Evolutionary conservation across 2,113 vertebrate species (phyloP).

Genomic region (Gasterosteus nipponicus): DNA sequence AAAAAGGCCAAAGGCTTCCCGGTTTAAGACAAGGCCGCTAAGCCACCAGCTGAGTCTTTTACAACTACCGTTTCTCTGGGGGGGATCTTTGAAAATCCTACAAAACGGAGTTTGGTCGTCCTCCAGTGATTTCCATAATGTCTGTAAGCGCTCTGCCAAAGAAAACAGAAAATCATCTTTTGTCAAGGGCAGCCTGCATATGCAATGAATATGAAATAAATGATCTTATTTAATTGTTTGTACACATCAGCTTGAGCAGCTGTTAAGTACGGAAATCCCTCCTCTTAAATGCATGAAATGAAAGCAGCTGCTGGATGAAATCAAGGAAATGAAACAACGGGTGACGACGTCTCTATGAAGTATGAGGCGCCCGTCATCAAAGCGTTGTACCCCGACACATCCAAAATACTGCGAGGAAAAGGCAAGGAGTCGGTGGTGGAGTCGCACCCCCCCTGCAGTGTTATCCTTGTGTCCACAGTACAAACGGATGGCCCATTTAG

Average conservation of each 20-base stretch:
- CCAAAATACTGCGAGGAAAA: constrained; percentile 15
- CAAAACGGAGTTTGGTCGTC: constrained; percentile 13
- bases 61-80: neutral
- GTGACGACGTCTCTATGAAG: constrained; percentile 14
- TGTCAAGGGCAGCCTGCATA: neutral
- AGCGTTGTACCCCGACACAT: neutral
- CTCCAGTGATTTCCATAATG: constrained; percentile 27
- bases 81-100: constrained; percentile 13
- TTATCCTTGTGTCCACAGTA: neutral
- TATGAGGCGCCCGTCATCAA: neutral
- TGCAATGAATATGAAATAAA: constrained; percentile 6
- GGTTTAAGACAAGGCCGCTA: constrained; percentile 31
- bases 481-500: neutral
- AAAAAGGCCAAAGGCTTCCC: constrained; percentile 10
- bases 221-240: constrained; percentile 14
- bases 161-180: neutral
- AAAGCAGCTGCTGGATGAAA: constrained; percentile 21
- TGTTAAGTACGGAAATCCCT: constrained; percentile 6
- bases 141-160: neutral
- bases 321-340: constrained; percentile 8
- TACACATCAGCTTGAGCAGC: constrained; percentile 24
- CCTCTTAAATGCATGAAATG: constrained; percentile 13
- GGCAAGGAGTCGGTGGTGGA: neutral
- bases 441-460: neutral
- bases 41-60: constrained; percentile 1